Evolutionary conservation across 2,113 vertebrate genomes (phyloP).

Genomic region (Agapornis roseicollis): DNA sequence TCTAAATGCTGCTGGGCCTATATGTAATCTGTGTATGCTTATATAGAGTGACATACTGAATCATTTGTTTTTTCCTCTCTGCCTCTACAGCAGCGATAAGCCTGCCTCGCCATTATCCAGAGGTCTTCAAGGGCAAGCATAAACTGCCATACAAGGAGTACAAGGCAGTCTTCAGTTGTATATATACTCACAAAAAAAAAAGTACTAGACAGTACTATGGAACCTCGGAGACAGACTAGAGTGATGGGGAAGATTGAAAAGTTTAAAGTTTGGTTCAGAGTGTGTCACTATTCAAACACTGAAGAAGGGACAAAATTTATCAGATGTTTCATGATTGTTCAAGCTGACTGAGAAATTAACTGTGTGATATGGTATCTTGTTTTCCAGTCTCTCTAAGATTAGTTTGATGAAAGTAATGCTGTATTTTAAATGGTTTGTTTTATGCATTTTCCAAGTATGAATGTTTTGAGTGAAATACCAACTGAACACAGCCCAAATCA

Average conservation of each 20-base stretch:
- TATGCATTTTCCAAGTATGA: neutral
- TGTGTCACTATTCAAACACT: neutral
- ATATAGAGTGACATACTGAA: neutral
- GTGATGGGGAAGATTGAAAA: neutral
- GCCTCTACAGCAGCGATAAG: neutral
- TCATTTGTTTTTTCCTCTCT: neutral
- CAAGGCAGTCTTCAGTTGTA: neutral
- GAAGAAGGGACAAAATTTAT: neutral
- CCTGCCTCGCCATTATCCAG: neutral
- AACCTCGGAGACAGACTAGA: neutral
- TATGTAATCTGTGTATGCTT: fast-evolving
- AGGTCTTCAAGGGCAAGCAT: neutral
- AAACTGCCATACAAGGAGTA: neutral
- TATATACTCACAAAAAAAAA: neutral
- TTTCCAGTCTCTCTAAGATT: neutral
- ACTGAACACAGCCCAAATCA: neutral
- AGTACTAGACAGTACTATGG: neutral
- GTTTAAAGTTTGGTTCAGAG: neutral
- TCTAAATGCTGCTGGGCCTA: neutral
- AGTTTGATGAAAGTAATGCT: neutral
- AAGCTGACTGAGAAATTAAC: neutral
- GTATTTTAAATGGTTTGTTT: neutral
- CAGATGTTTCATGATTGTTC: neutral
- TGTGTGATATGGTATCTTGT: neutral
- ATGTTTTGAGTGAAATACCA: neutral